A percentile compares a stretch with the other conserved stretches of the same genome.
These are phyloP conservation scores for Scaptomyza tumidula DNA, from an alignment of 2,888 invertebrate genomes.

Conservation along the genomic window DNA sequence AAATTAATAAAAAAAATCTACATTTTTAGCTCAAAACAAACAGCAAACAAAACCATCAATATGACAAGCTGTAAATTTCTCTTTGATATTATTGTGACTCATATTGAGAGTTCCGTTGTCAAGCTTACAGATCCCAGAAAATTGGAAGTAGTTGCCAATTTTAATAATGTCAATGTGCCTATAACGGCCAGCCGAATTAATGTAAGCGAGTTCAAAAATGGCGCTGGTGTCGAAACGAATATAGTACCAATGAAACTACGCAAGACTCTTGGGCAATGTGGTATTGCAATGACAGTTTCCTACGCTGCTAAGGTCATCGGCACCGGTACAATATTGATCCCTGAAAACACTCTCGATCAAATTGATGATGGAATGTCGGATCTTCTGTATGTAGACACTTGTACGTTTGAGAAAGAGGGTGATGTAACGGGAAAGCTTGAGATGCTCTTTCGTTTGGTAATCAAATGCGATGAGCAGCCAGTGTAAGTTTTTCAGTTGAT, in stretches of 20 bases:
- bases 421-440: conserved; percentile 59
- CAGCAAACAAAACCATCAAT: background rate
- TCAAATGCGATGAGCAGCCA: conserved; percentile 63
- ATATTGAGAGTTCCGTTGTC: conserved; percentile 48
- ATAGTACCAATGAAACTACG: conserved; percentile 55
- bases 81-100: conserved; percentile 71
- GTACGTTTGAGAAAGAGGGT: conserved; percentile 49
- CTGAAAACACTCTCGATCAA: conserved; percentile 53
- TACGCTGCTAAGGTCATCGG: conserved; percentile 59
- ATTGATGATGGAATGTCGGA: conserved; percentile 58
- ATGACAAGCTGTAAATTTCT: conserved; percentile 49
- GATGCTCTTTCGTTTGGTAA: conserved; percentile 66
- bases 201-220: conserved; percentile 74
- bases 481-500: conserved; percentile 30
- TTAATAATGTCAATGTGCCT: conserved; percentile 46
- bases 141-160: conserved; percentile 57
- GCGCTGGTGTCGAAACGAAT: conserved; percentile 58
- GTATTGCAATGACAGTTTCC: conserved; percentile 64
- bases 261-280: conserved; percentile 55
- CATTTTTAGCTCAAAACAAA: background rate
- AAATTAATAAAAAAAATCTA: background rate
- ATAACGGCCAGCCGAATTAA: conserved; percentile 77
- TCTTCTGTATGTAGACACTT: conserved; percentile 57
- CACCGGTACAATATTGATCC: conserved; percentile 59
- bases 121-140: conserved; percentile 38